A percentile compares a stretch with the other conserved stretches of the same genome.
Evolutionary conservation across 2,888 invertebrate genomes (phyloP).

Genomic region (Hypena proboscidalis): DNA sequence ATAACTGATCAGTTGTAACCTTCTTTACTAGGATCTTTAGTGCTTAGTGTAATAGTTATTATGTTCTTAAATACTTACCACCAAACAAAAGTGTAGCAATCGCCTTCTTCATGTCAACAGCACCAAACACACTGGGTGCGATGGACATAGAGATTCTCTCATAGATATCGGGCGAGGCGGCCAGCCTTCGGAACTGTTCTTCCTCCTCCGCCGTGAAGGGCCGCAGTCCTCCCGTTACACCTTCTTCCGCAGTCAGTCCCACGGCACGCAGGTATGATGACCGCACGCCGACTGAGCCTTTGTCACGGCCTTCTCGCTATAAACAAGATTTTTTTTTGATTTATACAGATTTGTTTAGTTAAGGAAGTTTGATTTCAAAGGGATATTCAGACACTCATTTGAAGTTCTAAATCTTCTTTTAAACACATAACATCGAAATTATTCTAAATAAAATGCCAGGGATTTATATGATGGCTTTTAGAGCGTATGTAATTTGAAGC

Average conservation of each 20-base stretch:
- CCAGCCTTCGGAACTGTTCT: constrained; percentile 92
- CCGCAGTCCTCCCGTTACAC: constrained; percentile 88
- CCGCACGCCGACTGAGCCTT: constrained; percentile 95
- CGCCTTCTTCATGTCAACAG: constrained; percentile 97
- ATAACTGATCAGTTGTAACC: too few relatives aligned
- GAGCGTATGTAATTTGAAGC: too few relatives aligned
- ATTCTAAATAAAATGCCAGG: too few relatives aligned
- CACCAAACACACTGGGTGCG: constrained; percentile 99
- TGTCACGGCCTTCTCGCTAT: constrained; percentile 89
- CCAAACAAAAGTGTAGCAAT: constrained; percentile 98
- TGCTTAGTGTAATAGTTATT: too few relatives aligned
- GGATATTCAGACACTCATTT: too few relatives aligned
- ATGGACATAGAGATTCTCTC: constrained; percentile 95
- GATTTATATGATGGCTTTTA: too few relatives aligned
- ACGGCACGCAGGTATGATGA: constrained; percentile 97
- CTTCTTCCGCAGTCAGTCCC: constrained; percentile 94
- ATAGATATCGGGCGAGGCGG: constrained; percentile 94
- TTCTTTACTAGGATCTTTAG: too few relatives aligned
- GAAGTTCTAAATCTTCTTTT: too few relatives aligned
- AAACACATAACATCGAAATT: too few relatives aligned
- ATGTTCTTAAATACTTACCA: constrained; percentile 86
- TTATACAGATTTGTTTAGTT: background rate
- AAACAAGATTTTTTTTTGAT: constrained; percentile 21
- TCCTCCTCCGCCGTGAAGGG: constrained; percentile 80
- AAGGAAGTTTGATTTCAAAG: background rate